phyloP scores from a whole-genome alignment of 2,113 vertebrate genomes.

The Cyanoliseus patagonus region DNA sequence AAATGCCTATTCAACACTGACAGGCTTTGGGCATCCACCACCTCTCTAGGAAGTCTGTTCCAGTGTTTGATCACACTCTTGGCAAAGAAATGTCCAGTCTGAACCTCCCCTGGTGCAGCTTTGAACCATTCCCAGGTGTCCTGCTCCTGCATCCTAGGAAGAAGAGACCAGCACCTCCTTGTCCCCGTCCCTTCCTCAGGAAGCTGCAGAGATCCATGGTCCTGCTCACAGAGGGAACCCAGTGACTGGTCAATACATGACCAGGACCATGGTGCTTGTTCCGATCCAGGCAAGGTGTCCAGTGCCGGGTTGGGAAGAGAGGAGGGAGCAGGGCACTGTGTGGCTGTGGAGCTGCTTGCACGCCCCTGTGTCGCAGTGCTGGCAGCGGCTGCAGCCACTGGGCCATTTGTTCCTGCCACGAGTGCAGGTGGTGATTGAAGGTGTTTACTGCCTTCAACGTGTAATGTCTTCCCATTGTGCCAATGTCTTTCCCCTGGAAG shows the following conservation, averaged over 20 bases:
- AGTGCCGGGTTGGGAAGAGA: accelerated
- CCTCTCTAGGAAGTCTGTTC: background rate
- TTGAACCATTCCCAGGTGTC: background rate
- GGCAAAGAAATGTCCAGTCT: background rate
- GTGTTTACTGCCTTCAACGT: constrained; percentile 33
- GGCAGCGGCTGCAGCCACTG: background rate
- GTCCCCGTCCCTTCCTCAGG: background rate
- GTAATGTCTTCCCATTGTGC: constrained; percentile 12
- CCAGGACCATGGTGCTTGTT: background rate
- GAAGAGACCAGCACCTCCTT: background rate
- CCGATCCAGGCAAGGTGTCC: background rate
- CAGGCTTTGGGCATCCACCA: background rate
- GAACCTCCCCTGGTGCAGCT: background rate
- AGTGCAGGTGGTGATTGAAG: background rate
- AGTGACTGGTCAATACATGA: background rate
- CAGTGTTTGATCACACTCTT: background rate
- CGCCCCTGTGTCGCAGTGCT: accelerated
- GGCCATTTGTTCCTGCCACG: background rate
- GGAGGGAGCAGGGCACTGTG: background rate
- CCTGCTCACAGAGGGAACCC: accelerated
- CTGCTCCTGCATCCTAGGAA: background rate
- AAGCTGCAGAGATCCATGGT: background rate
- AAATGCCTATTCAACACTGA: accelerated
- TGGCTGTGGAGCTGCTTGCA: background rate
- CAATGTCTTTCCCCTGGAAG: constrained; percentile 35